Evolutionary conservation across 2,113 vertebrate species (phyloP).

Genomic region (Chamaetylas fuelleborni): DNA sequence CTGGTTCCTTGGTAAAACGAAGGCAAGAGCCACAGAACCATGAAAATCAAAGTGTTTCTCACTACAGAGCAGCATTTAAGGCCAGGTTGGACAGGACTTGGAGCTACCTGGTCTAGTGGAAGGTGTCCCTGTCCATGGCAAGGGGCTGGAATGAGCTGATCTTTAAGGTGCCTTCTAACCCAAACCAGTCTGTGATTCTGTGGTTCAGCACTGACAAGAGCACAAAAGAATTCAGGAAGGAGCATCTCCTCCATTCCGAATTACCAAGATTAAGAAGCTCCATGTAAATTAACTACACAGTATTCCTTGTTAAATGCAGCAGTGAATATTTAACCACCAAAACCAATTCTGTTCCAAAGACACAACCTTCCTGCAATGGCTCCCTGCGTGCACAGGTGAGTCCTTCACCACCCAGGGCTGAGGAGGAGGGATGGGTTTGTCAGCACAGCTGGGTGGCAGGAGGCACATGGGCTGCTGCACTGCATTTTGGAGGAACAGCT

Average conservation of each 20-base stretch:
- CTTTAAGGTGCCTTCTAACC: neutral
- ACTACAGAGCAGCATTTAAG: neutral
- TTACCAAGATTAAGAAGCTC: neutral
- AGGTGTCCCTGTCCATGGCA: neutral
- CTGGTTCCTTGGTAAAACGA: neutral
- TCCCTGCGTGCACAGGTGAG: accelerated
- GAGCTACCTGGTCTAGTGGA: neutral
- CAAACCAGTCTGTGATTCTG: neutral
- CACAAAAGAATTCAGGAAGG: neutral
- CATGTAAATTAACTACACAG: neutral
- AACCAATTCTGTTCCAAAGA: neutral
- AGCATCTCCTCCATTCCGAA: neutral
- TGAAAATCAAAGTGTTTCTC: neutral
- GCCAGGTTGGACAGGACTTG: accelerated
- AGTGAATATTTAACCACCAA: neutral
- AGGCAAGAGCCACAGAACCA: neutral
- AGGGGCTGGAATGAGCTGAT: neutral
- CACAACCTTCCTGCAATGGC: neutral
- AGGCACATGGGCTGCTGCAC: neutral
- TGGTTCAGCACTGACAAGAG: neutral
- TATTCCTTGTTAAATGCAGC: neutral
- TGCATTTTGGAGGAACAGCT: neutral
- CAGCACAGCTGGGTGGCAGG: neutral
- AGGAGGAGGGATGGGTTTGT: neutral
- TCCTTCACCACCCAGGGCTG: neutral